Conservation (phyloP, 2,888 invertebrate species). For the Nymphalis polychloros region DNA sequence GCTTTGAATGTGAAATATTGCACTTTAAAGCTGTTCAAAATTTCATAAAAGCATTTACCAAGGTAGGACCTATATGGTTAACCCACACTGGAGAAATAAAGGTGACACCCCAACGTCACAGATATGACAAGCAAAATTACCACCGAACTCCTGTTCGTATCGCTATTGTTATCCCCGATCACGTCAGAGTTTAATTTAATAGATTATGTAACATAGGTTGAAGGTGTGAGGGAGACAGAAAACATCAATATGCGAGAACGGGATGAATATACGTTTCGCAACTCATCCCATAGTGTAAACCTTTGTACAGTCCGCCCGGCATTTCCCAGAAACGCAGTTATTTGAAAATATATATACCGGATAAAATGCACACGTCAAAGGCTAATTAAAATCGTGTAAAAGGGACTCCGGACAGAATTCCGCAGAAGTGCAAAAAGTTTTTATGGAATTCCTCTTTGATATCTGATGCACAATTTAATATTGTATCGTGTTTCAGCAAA, state of each 20-base stretch:
- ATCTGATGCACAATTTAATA: constrained; percentile 23
- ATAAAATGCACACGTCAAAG: constrained; percentile 20
- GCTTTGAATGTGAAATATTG: no score
- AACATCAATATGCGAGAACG: background rate
- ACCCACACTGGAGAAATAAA: no score
- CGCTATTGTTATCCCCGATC: background rate
- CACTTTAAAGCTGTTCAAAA: no score
- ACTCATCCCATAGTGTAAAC: background rate
- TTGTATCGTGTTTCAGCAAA: constrained; percentile 22
- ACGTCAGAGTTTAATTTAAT: background rate
- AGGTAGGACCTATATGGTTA: no score
- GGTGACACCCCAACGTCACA: background rate
- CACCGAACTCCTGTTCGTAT: no score
- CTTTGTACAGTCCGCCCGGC: constrained; percentile 14
- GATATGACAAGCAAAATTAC: background rate
- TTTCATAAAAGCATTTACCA: no score
- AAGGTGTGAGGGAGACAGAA: background rate
- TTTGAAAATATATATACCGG: constrained; percentile 18
- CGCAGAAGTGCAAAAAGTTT: constrained; percentile 23
- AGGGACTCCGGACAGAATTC: constrained; percentile 21
- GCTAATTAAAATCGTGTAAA: constrained; percentile 32
- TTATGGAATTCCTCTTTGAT: constrained; percentile 31
- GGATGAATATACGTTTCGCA: background rate
- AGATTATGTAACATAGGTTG: background rate
- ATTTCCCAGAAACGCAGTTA: constrained; percentile 19